Conservation (phyloP, 1,140 invertebrate genomes). For the Heterodera carotae region DNA sequence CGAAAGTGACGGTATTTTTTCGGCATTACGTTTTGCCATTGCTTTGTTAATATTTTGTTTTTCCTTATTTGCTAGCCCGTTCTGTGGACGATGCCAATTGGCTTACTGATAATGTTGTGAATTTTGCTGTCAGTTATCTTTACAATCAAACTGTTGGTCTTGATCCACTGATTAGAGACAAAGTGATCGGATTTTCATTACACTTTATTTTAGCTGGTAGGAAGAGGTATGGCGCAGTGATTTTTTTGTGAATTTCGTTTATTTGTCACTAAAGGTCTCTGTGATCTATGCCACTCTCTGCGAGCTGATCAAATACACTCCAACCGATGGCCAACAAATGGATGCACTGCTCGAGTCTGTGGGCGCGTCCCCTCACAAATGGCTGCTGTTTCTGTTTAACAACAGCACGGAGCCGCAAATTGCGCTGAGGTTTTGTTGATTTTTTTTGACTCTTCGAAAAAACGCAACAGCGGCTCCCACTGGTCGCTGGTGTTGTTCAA, state of each 20-base stretch:
- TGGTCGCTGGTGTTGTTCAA: constrained; percentile 21
- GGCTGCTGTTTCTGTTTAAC: constrained; percentile 9
- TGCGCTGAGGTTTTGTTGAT: not conserved
- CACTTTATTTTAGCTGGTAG: no score
- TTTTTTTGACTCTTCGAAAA: not conserved
- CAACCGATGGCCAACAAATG: not conserved
- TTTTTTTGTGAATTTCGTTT: not conserved
- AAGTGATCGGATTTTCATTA: not conserved
- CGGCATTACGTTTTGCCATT: not conserved
- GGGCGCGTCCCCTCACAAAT: constrained; percentile 2
- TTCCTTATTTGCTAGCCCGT: not conserved
- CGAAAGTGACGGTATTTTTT: not conserved
- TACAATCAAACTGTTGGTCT: not conserved
- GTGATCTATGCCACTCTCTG: constrained; percentile 13
- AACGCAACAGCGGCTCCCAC: constrained; percentile 3
- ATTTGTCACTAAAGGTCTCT: constrained; percentile 4
- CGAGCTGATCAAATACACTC: constrained; percentile 21
- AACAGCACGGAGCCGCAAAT: not conserved
- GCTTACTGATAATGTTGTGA: constrained; percentile 21
- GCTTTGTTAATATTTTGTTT: not conserved
- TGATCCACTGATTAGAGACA: not conserved
- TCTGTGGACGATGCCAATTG: not conserved
- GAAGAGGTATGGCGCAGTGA: no score
- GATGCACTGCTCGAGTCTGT: constrained; percentile 8
- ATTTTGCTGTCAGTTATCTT: constrained; percentile 16